Conservation (phyloP, 2,113 vertebrate genomes). For the Sclerurus mexicanus region DNA sequence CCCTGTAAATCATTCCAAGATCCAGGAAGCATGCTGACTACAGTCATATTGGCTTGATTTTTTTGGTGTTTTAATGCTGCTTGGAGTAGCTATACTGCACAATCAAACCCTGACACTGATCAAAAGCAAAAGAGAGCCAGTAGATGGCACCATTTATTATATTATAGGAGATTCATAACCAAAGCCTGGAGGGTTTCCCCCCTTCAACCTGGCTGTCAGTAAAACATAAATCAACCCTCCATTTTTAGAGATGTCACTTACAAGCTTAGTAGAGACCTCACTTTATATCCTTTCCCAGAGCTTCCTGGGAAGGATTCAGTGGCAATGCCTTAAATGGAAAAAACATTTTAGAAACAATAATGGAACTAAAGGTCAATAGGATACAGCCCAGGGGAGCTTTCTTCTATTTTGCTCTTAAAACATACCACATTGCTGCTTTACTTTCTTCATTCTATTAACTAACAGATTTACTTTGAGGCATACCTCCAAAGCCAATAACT, state of each 20-base stretch:
- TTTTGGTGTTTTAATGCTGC: neutral
- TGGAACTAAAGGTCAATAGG: constrained; percentile 49
- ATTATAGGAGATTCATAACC: constrained; percentile 33
- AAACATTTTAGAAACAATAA: constrained; percentile 52
- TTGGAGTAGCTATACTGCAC: neutral
- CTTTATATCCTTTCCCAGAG: constrained; percentile 28
- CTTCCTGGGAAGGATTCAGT: constrained; percentile 32
- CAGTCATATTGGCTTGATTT: neutral
- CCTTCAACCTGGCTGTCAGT: constrained; percentile 38
- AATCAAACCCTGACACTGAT: neutral
- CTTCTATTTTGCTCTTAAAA: constrained; percentile 26
- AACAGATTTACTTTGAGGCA: constrained; percentile 9
- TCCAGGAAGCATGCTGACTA: neutral
- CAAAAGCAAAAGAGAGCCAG: constrained; percentile 34
- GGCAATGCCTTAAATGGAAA: constrained; percentile 59
- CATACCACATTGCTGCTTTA: neutral
- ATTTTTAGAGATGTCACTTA: constrained; percentile 56
- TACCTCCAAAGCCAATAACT: constrained; percentile 8
- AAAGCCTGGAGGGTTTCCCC: neutral
- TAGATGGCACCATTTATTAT: constrained; percentile 77
- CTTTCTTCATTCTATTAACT: neutral
- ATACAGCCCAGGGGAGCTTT: constrained; percentile 44
- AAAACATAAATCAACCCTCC: constrained; percentile 33
- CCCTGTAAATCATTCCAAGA: neutral
- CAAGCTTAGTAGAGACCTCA: constrained; percentile 18